phyloP scores from a whole-genome alignment of 2,797 vertebrate genomes.

The Acestrorhynchus altus region DNA sequence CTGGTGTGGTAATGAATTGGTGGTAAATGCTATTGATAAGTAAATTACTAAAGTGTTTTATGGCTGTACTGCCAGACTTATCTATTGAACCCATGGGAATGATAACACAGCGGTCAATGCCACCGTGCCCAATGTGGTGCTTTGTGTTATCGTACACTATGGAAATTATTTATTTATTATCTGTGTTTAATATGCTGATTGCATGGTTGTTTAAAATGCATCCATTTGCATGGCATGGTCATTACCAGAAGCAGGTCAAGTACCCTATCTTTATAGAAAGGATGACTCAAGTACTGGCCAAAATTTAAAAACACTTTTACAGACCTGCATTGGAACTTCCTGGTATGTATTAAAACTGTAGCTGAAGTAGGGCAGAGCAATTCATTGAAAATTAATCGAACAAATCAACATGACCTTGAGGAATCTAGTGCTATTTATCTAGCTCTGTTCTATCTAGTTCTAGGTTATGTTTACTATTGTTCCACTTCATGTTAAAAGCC shows the following conservation, averaged over 20 bases:
- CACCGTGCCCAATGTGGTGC: constrained; percentile 3
- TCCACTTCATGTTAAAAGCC: no score
- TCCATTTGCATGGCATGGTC: background rate
- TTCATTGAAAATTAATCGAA: no score
- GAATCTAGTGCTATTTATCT: no score
- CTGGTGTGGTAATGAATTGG: constrained; percentile 62
- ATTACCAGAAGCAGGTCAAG: background rate
- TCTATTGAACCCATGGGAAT: constrained; percentile 55
- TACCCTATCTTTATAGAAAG: background rate
- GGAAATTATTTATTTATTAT: background rate
- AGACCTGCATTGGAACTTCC: background rate
- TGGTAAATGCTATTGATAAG: constrained; percentile 66
- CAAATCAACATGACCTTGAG: no score
- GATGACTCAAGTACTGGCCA: background rate
- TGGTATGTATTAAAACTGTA: no score
- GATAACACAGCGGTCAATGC: constrained; percentile 41
- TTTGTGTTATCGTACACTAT: constrained; percentile 17
- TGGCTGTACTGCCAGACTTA: constrained; percentile 49
- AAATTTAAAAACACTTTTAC: no score
- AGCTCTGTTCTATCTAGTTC: no score
- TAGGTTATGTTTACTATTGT: no score
- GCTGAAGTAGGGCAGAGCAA: no score
- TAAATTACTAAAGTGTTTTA: constrained; percentile 62
- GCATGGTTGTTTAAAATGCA: background rate
- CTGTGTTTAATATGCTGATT: background rate